These are phyloP conservation scores for Apostichopus japonicus DNA, from an alignment of 35 echinoderm and acorn worm species.

Conservation along the genomic window DNA sequence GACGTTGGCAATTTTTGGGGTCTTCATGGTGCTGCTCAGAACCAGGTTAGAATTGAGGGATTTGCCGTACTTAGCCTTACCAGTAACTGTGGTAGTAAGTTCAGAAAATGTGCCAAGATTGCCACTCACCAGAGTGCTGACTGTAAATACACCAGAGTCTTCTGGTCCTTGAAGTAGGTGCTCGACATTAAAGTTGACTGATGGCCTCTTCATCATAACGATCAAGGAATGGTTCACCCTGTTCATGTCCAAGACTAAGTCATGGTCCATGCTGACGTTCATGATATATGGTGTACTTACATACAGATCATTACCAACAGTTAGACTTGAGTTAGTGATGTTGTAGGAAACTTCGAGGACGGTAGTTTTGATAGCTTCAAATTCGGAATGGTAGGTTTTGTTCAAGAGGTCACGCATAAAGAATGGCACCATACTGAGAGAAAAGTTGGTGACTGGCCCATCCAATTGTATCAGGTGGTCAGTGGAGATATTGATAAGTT, in stretches of 20 bases:
- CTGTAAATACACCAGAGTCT: background rate
- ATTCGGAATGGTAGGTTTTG: slow-evolving; percentile 60
- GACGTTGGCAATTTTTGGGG: slow-evolving; percentile 55
- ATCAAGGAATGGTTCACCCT: slow-evolving; percentile 62
- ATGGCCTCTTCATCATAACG: slow-evolving; percentile 23
- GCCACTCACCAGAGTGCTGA: slow-evolving; percentile 9
- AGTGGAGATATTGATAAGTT: slow-evolving; percentile 18
- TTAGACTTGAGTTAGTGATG: slow-evolving; percentile 68
- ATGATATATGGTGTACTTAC: slow-evolving; percentile 46
- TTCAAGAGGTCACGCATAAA: slow-evolving; percentile 57
- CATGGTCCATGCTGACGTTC: slow-evolving; percentile 70
- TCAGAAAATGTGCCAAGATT: background rate
- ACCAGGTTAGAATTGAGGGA: background rate
- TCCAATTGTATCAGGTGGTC: slow-evolving; percentile 61
- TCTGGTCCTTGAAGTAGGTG: slow-evolving; percentile 4
- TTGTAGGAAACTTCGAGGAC: slow-evolving; percentile 56
- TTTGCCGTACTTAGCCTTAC: slow-evolving; percentile 43
- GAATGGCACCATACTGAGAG: slow-evolving; percentile 29
- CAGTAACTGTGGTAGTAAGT: background rate
- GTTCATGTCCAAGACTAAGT: slow-evolving; percentile 53
- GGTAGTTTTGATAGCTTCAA: slow-evolving; percentile 50
- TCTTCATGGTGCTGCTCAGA: background rate
- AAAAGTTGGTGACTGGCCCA: slow-evolving; percentile 78
- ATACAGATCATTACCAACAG: slow-evolving; percentile 44
- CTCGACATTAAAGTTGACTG: slow-evolving; percentile 1